phyloP scores from a whole-genome alignment of 2,113 vertebrate species.

The human (Homo sapiens) region DNA sequence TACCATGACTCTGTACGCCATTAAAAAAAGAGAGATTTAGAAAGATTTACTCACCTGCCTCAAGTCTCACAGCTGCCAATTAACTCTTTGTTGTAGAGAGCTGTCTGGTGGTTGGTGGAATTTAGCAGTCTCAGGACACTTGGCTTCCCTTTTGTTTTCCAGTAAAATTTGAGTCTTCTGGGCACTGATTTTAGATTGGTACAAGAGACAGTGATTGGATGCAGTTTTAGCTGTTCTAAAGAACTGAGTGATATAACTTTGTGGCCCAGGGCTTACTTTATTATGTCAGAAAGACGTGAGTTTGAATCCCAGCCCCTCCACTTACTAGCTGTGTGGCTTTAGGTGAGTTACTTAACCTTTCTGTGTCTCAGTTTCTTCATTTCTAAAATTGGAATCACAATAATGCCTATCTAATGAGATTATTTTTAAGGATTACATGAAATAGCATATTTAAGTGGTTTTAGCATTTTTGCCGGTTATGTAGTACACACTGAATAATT shows the following conservation, averaged over 20 bases:
- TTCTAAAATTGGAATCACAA: not conserved
- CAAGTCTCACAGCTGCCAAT: not conserved
- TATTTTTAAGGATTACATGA: not conserved
- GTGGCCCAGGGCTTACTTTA: not conserved
- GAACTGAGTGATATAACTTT: not conserved
- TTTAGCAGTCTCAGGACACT: not conserved
- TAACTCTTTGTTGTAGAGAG: too few species aligned
- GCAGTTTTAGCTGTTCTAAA: not conserved
- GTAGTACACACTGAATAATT: not conserved
- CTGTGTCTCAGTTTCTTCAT: not conserved
- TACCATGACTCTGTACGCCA: not conserved
- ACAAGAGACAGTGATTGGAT: too few species aligned
- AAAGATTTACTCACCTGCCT: not conserved
- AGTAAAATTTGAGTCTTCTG: not conserved
- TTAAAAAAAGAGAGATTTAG: not conserved
- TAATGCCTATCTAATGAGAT: not conserved
- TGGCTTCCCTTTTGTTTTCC: not conserved
- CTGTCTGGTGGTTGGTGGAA: not conserved
- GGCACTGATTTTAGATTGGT: not conserved
- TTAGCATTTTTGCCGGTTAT: not conserved
- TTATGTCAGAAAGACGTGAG: not conserved
- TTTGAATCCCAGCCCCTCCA: slow-evolving; percentile 8
- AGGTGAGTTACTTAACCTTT: not conserved
- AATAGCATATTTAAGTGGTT: not conserved
- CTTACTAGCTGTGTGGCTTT: not conserved